A percentile compares a stretch with the other conserved stretches of the same genome.
Evolutionary conservation across 92 coral and sea anemone genomes (phyloP).

Genomic region (Siderastrea radians): DNA sequence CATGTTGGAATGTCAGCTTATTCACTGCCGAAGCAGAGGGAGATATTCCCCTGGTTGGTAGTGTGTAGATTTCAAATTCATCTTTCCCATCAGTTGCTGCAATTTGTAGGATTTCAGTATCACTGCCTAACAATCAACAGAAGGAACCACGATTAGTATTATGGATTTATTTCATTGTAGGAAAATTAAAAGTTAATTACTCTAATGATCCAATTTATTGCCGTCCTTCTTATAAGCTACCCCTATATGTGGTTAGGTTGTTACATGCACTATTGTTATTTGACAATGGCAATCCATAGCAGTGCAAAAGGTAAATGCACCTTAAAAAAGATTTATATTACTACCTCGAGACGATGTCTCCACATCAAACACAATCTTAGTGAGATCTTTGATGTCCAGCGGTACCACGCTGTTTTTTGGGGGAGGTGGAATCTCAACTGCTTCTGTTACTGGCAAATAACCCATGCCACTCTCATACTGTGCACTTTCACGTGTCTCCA

Average conservation of each 20-base stretch:
- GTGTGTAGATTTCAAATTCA: constrained; percentile 39
- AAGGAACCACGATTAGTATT: too few relatives aligned
- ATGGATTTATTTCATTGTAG: too few relatives aligned
- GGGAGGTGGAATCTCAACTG: constrained; percentile 51
- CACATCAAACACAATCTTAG: constrained; percentile 44
- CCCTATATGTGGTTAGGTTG: too few relatives aligned
- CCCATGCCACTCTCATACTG: constrained; percentile 50
- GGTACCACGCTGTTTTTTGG: constrained; percentile 5
- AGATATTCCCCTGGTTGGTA: constrained; percentile 31
- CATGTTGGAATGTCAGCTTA: constrained; percentile 41
- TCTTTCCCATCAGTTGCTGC: constrained; percentile 69
- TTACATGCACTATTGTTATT: constrained; percentile 30
- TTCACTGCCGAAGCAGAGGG: constrained; percentile 56
- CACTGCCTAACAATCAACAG: constrained; percentile 25
- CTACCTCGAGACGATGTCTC: constrained; percentile 65
- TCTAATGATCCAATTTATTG: too few relatives aligned
- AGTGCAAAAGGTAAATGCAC: background rate
- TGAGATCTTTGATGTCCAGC: background rate
- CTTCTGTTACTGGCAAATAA: constrained; percentile 1
- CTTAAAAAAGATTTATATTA: background rate
- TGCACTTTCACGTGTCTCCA: constrained; percentile 45
- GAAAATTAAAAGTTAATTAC: too few relatives aligned
- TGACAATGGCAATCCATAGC: background rate
- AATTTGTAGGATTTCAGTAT: constrained; percentile 63
- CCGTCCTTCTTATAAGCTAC: too few relatives aligned